Evolutionary conservation across 1,140 invertebrate species (phyloP), one percentile per base, ranked within the genome.

Genomic region (Drosophila serrata): DNA sequence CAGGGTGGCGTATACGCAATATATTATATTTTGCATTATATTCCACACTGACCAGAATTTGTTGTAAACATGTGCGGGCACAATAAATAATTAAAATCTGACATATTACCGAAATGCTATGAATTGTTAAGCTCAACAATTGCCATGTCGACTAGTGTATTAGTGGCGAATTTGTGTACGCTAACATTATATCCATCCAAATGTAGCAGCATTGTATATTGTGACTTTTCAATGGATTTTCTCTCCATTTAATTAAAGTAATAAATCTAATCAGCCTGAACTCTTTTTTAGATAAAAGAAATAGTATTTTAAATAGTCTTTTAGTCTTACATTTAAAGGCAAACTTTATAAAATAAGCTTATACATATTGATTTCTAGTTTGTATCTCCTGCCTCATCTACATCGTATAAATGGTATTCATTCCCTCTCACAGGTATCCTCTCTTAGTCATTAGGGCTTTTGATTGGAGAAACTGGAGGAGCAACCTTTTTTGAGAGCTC

Each of bases 1-100:
- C 43, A 29, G 29, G 42, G 62, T 72, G 80, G 64, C 72, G 84
- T 80, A 87, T 80, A 82, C 58, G 82, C 57, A 77, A 87, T 87
- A 82, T 80, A 81, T 82, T 82, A 65, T 55, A 56, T 73, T 56
- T 24, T 69, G 31, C n/a, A n/a, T 74, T 60, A 31, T 70, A 29
- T 45, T 62, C 62, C 59, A 39, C 46, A 62, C 60, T 78, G 61
- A 75, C 79, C 62, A 60, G 58, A 79, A 64, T 61, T 39, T 49
- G 61, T 49, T 57, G 60, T 46, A 72, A 58, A 29, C 56, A 37
- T 24, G 27, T 29, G 29, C 33, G 49, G 19, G 11, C 27, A 45
- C 45, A 67, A 76, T 88, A 88, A 76, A 82, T 73, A 72, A 79
- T 75, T 79, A n/a, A 51, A 79, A 53, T 64, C 45, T 43, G 60